Evolutionary conservation across 2,888 invertebrate genomes (phyloP).

Genomic region (Ptilodon capucinus): DNA sequence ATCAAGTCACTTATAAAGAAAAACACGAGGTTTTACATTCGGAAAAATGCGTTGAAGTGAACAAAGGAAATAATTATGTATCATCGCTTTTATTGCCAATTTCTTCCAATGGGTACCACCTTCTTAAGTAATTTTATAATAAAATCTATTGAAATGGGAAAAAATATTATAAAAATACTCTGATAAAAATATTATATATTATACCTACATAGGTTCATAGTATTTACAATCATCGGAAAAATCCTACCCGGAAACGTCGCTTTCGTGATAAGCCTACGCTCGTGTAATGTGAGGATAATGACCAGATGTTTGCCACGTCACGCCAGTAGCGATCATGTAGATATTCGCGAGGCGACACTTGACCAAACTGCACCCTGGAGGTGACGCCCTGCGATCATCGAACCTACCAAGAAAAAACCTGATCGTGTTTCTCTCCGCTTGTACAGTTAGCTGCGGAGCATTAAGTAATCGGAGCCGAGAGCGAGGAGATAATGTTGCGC

Average conservation of each 20-base stretch:
- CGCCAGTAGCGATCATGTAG: background rate
- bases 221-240: background rate
- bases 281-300: background rate
- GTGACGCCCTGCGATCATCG: conserved; percentile 66
- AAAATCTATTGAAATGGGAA: too few species aligned
- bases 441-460: conserved; percentile 77
- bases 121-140: too few species aligned
- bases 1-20: too few species aligned
- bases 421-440: conserved; percentile 73
- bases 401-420: conserved; percentile 74
- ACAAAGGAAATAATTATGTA: background rate
- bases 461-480: conserved; percentile 80
- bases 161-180: too few species aligned
- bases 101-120: too few species aligned
- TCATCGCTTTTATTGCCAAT: too few species aligned
- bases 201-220: background rate
- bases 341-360: conserved; percentile 18
- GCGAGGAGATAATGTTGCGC: conserved; percentile 79
- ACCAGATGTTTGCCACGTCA: background rate
- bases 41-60: background rate
- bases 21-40: too few species aligned
- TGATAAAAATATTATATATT: too few species aligned
- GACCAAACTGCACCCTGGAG: conserved; percentile 51
- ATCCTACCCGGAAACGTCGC: background rate
- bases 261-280: background rate